Base-by-base conservation (phyloP, 2,888 invertebrate species). In the Altica lythri region DNA sequence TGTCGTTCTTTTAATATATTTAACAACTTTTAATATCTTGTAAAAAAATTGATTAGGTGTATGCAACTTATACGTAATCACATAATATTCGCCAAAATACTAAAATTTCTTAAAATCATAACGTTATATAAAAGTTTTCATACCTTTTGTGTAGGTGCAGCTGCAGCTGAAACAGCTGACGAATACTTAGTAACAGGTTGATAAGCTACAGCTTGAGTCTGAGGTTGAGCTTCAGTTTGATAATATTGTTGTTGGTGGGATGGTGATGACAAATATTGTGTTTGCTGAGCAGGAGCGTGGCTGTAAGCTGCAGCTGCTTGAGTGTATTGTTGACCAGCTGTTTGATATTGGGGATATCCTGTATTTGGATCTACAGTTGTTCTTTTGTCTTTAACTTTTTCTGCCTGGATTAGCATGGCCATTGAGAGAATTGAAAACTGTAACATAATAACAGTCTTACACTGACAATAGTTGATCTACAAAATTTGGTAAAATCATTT, bases 171-270 rank as follows among this genome's bases (percentile, higher is more conserved):
- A 29, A 47, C 19, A 10, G 34, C 29, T 16, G 42, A 29, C 19
- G 50, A 14, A 10, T 40, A 49, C 17, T 49, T 49, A 4, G 40
- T 4, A 30, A 19, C 12, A 45, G 60, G 62, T 34, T 62, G 62
- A 25, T 62, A 62, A 12, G 61, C 47, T 5, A 61, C 45, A 25
- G 55, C 60, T 53, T 63, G 64, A 18, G 59, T 35, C 44, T 65
- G 53, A 4, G 37, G 32, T n/a, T n/a, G n/a, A 32, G 45, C 18
- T 14, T 50, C 55, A 9, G 50, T 38, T 38, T 66, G 60, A 42
- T 63, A 63, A 46, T 64, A 62, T 32, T 64, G 62, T 49, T 65
- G 63, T 35, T 63, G 63, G 44, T 66, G 64, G 2, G 46, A 30
- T 29, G 52, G 55, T 9, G 60, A 27, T 12, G 59, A 35, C 29